Conservation (phyloP, 2,113 vertebrate species). For the Emydocephalus ijimae region DNA sequence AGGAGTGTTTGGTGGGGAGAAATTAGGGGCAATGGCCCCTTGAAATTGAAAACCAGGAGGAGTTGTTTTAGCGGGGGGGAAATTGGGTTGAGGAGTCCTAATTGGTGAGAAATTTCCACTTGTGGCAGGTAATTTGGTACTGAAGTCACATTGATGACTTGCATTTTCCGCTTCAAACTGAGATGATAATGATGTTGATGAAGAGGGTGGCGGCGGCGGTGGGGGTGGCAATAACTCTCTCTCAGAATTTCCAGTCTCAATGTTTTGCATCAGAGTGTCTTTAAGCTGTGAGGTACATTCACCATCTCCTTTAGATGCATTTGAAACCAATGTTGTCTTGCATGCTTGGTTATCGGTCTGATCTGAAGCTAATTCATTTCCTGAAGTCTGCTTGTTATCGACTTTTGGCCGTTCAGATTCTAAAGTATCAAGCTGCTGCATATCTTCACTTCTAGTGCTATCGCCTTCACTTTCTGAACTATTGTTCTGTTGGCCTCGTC, state of each 20-base stretch:
- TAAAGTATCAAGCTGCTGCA: conserved; percentile 33
- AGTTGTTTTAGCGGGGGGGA: conserved; percentile 68
- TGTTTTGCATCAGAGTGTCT: conserved; percentile 66
- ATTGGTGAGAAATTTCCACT: conserved; percentile 65
- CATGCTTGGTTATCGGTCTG: conserved; percentile 50
- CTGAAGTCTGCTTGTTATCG: conserved; percentile 59
- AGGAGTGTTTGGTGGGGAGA: conserved; percentile 64
- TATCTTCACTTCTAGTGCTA: conserved; percentile 65
- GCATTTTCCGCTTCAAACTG: conserved; percentile 71
- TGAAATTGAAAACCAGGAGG: conserved; percentile 73
- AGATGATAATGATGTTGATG: conserved; percentile 47
- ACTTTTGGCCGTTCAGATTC: conserved; percentile 50
- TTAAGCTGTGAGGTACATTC: conserved; percentile 58
- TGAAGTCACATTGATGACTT: conserved; percentile 56
- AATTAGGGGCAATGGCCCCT: conserved; percentile 59
- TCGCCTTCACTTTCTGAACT: conserved; percentile 69
- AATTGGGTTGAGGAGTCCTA: conserved; percentile 67
- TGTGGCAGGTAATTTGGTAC: conserved; percentile 59
- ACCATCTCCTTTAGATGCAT: conserved; percentile 63
- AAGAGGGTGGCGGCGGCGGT: conserved; percentile 35
- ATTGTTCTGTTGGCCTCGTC: conserved; percentile 78
- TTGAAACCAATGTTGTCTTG: conserved; percentile 59
- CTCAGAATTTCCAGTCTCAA: conserved; percentile 73
- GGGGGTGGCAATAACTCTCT: conserved; percentile 55
- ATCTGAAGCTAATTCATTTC: conserved; percentile 44